Percentiles rank a stretch among this genome's conserved stretches.
These are phyloP conservation scores for Phortica magna DNA, from an alignment of 2,888 invertebrate species.

Conservation along the genomic window DNA sequence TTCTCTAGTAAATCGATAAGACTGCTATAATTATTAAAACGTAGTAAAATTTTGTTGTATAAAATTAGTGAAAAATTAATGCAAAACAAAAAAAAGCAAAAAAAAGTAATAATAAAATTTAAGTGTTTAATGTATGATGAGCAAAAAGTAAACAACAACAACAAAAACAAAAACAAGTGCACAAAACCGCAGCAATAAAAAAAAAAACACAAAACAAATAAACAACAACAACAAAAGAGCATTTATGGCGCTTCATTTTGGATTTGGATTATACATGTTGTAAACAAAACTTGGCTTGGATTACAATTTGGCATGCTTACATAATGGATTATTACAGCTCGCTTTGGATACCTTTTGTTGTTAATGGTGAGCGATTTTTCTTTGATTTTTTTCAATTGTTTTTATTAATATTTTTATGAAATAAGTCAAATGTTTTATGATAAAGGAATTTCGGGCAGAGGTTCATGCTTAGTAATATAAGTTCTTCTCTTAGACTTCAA, in stretches of 20 bases:
- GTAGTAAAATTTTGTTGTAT: background rate
- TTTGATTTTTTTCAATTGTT: background rate
- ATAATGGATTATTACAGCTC: slow-evolving; percentile 28
- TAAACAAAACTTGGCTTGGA: slow-evolving; percentile 3
- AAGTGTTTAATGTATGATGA: background rate
- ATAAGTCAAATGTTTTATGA: too few species aligned
- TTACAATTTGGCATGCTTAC: slow-evolving; percentile 18
- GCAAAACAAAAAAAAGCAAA: background rate
- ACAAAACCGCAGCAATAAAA: slow-evolving; percentile 20
- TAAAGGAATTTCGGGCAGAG: too few species aligned
- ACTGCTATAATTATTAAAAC: slow-evolving; percentile 17
- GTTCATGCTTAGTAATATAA: slow-evolving; percentile 2
- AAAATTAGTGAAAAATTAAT: background rate
- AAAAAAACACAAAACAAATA: background rate
- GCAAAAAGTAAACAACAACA: slow-evolving; percentile 9
- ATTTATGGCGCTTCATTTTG: background rate
- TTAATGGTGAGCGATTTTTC: slow-evolving; percentile 2
- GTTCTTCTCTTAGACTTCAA: background rate
- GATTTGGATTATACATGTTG: slow-evolving; percentile 21
- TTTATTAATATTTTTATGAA: background rate
- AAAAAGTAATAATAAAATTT: background rate
- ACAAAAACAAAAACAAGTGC: slow-evolving; percentile 13
- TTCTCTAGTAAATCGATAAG: slow-evolving; percentile 24
- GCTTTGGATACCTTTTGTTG: slow-evolving; percentile 22
- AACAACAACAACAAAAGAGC: slow-evolving; percentile 10